Base-by-base conservation (phyloP, 2,888 invertebrate species). In the Acrobasis repandana region DNA sequence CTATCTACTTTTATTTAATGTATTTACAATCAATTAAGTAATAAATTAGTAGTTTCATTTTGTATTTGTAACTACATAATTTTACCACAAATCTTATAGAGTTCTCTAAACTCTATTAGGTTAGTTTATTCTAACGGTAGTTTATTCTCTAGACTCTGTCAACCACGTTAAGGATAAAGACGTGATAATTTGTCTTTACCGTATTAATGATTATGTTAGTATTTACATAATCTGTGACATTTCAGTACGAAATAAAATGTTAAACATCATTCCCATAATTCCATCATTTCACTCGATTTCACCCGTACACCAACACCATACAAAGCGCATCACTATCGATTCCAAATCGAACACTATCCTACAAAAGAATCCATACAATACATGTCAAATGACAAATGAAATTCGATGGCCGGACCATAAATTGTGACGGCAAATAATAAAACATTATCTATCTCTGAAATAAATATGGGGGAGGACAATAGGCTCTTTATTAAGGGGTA, bases 401-500 rank as follows among this genome's bases (percentile, higher is more conserved):
- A 86, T 83, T 82, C 83, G 85, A 82, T 81, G 78, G 70, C 75
- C 54, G 20, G 62, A 72, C 85, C 85, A 90, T 90, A 89, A 89
- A 90, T 89, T 85, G 82, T 86, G 80, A 83, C 78, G 69, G 70
- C 74, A 83, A 79, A 88, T 88, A 79, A 88, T 88, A 90, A 89
- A 89, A 89, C 85, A 90, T 90, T 89, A 90, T 90, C 89, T 85
- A 74, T 76, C 89, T 85, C 74, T 76, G 86, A 82, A 87, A 90
- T 89, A 89, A 84, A 88, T 88, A 86, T 79, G 71, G 85, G 87
- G 84, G 81, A 86, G 79, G 73, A 89, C 89, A 90, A 90, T 88
- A 77, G 86, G 76, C 64, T 77, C 85, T 86, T 88, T 90, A 89
- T 88, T 86, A 86, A 80, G 76, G 78, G 77, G 73, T 20, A 72